phyloP scores from a whole-genome alignment of 1,140 invertebrate genomes.

The Asbolus verrucosus region DNA sequence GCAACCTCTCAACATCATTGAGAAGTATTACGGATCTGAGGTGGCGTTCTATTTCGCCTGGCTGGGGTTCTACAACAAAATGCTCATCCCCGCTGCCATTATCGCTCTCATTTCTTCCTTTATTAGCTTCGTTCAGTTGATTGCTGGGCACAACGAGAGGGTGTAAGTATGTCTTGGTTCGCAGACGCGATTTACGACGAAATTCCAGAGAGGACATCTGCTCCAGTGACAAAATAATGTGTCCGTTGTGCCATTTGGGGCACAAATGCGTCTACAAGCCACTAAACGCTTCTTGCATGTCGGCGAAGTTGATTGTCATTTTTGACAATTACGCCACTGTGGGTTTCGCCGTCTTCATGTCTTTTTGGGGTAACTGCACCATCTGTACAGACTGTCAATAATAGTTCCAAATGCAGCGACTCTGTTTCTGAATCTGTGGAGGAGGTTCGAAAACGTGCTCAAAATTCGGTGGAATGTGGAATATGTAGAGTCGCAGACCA shows the following conservation, averaged over 20 bases:
- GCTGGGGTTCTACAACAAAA: conserved; percentile 68
- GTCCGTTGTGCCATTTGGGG: conserved; percentile 50
- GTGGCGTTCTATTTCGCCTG: conserved; percentile 66
- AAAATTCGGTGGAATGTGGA: conserved; percentile 91
- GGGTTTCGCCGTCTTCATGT: conserved; percentile 95
- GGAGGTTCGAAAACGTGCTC: conserved; percentile 87
- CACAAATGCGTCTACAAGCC: conserved; percentile 41
- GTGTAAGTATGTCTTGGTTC: too few species aligned
- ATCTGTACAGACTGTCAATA: conserved; percentile 61
- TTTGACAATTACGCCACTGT: conserved; percentile 95
- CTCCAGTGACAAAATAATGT: conserved; percentile 50
- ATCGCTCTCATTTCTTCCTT: conserved; percentile 63
- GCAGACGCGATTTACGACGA: too few species aligned
- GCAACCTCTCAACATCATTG: conserved; percentile 61
- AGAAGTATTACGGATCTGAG: conserved; percentile 64
- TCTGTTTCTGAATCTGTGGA: conserved; percentile 93
- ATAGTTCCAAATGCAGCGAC: conserved; percentile 67
- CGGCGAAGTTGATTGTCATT: conserved; percentile 86
- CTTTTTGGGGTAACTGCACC: conserved; percentile 95
- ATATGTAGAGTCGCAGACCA: conserved; percentile 82
- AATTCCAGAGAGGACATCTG: conserved; percentile 53
- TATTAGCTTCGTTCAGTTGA: conserved; percentile 44
- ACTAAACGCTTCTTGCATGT: conserved; percentile 62
- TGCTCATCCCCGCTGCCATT: conserved; percentile 69
- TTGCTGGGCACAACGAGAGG: conserved; percentile 1